These are phyloP conservation scores for Hemibagrus wyckioides DNA, from an alignment of 2,113 vertebrate genomes.

Conservation along the genomic window DNA sequence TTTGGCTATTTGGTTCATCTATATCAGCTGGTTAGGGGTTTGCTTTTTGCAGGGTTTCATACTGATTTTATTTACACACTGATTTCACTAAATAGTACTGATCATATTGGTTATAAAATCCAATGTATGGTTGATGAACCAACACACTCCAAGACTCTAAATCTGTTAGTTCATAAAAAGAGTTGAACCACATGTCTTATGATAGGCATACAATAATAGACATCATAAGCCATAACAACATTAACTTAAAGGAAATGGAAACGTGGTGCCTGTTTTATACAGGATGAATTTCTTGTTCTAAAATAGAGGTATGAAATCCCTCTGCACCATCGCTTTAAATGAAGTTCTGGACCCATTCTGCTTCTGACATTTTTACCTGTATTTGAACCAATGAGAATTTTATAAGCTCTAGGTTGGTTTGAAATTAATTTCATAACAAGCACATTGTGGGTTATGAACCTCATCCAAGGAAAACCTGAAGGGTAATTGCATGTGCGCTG, in stretches of 20 bases:
- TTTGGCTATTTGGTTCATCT: background rate
- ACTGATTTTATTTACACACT: background rate
- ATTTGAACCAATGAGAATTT: background rate
- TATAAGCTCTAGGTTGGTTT: constrained; percentile 55
- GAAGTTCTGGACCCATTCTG: background rate
- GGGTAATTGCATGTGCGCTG: constrained; percentile 62
- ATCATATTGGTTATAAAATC: background rate
- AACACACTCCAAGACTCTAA: background rate
- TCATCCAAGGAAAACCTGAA: constrained; percentile 57
- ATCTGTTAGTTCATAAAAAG: background rate
- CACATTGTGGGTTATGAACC: constrained; percentile 60
- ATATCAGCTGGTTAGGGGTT: background rate
- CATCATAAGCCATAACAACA: background rate
- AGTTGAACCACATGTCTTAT: background rate
- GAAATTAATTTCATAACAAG: constrained; percentile 66
- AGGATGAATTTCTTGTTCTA: background rate
- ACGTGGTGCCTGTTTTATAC: background rate
- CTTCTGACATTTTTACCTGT: constrained; percentile 15
- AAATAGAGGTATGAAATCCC: background rate
- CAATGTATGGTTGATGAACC: too few relatives aligned
- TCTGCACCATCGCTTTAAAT: too few relatives aligned
- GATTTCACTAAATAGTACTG: background rate
- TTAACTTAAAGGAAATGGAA: background rate
- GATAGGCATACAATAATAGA: background rate
- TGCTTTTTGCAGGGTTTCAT: background rate